phyloP scores from a whole-genome alignment of 2,888 invertebrate species.

The Gisinianus flammeolus region DNA sequence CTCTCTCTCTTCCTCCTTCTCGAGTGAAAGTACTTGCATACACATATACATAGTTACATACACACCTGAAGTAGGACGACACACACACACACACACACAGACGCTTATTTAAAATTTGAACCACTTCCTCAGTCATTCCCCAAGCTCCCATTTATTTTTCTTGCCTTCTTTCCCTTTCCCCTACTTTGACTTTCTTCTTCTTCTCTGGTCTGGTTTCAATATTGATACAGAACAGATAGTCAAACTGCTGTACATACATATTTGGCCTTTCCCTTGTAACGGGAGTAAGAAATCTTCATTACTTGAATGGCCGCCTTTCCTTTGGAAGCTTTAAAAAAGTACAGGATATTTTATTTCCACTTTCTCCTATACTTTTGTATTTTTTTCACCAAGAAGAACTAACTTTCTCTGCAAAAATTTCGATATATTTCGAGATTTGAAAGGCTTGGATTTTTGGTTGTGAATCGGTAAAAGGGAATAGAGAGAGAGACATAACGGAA shows the following conservation, averaged over 20 bases:
- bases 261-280: too few species aligned
- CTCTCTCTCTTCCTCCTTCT: too few species aligned
- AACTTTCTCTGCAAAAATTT: too few species aligned
- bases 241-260: too few species aligned
- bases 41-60: neutral
- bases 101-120: slow-evolving; percentile 15
- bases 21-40: neutral
- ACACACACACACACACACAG: neutral
- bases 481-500: neutral
- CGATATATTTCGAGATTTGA: too few species aligned
- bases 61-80: slow-evolving; percentile 3
- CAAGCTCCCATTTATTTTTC: slow-evolving; percentile 6
- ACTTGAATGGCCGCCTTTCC: neutral
- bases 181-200: too few species aligned
- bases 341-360: neutral
- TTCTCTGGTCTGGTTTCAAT: too few species aligned
- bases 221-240: too few species aligned
- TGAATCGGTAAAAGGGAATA: slow-evolving; percentile 18
- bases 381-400: neutral
- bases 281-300: too few species aligned
- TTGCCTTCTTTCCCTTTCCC: neutral
- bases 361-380: neutral
- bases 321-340: neutral
- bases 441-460: neutral
- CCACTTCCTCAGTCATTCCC: slow-evolving; percentile 18